These are phyloP conservation scores for Exephanes ischioxanthus DNA, from an alignment of 2,888 invertebrate species.

Conservation along the genomic window DNA sequence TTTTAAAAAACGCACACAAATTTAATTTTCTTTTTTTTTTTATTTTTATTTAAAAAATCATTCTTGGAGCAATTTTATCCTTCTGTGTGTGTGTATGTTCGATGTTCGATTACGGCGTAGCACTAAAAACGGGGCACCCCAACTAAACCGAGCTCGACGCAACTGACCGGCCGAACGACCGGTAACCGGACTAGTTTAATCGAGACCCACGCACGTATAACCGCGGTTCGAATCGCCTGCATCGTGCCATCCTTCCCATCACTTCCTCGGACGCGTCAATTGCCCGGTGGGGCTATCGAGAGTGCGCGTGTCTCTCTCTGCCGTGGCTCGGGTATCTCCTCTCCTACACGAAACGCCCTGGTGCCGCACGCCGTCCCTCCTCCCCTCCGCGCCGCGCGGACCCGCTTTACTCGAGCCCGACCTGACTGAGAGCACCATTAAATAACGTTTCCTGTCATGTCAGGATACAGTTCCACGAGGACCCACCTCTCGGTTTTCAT, in stretches of 20 bases:
- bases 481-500: slow-evolving; percentile 68
- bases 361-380: slow-evolving; percentile 51
- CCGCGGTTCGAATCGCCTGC: slow-evolving; percentile 74
- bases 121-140: slow-evolving; percentile 67
- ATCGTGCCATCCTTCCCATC: slow-evolving; percentile 79
- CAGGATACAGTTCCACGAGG: slow-evolving; percentile 70
- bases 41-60: not conserved
- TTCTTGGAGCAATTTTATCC: not conserved
- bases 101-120: slow-evolving; percentile 61
- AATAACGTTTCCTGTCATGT: slow-evolving; percentile 80
- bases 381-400: slow-evolving; percentile 45
- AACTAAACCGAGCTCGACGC: slow-evolving; percentile 57
- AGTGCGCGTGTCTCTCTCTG: slow-evolving; percentile 55
- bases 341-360: slow-evolving; percentile 35
- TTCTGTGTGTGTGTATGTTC: slow-evolving; percentile 1
- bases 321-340: slow-evolving; percentile 58
- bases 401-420: slow-evolving; percentile 58
- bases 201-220: slow-evolving; percentile 75
- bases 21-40: not conserved
- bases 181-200: slow-evolving; percentile 78
- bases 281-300: slow-evolving; percentile 74
- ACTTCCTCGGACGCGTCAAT: slow-evolving; percentile 81
- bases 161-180: slow-evolving; percentile 74
- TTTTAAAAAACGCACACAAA: no score
- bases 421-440: slow-evolving; percentile 74